Evolutionary conservation across 1,140 invertebrate species (phyloP).

Genomic region (Sinonovacula constricta): DNA sequence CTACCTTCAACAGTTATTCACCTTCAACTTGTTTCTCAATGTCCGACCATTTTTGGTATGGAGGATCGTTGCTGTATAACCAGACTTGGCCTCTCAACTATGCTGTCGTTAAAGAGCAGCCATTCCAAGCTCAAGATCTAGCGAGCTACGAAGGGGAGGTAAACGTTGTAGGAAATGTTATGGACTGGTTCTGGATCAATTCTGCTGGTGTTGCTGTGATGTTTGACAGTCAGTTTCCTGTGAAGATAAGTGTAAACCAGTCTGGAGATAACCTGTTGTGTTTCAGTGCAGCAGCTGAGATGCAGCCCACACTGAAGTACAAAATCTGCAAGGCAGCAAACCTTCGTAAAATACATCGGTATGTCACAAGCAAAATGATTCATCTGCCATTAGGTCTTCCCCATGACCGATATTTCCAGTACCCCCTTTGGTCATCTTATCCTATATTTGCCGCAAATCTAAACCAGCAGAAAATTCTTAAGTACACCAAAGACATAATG

Average conservation of each 20-base stretch:
- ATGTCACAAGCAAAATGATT: slow-evolving; percentile 59
- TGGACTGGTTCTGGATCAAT: slow-evolving; percentile 63
- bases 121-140: slow-evolving; percentile 67
- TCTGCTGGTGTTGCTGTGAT: slow-evolving; percentile 68
- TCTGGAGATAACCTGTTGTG: slow-evolving; percentile 60
- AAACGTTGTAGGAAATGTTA: slow-evolving; percentile 62
- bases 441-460: slow-evolving; percentile 85
- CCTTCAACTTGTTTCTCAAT: slow-evolving; percentile 63
- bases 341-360: slow-evolving; percentile 62
- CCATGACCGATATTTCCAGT: too few relatives aligned
- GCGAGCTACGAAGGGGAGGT: neutral
- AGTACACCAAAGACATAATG: slow-evolving; percentile 86
- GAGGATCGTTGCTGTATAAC: slow-evolving; percentile 71
- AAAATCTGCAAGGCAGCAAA: slow-evolving; percentile 63
- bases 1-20: slow-evolving; percentile 25
- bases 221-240: slow-evolving; percentile 62
- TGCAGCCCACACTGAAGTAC: slow-evolving; percentile 60
- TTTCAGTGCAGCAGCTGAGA: slow-evolving; percentile 53
- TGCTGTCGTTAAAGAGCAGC: slow-evolving; percentile 54
- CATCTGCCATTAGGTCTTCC: slow-evolving; percentile 80
- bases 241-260: slow-evolving; percentile 70
- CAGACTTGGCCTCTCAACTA: slow-evolving; percentile 78
- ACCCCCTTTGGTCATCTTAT: slow-evolving; percentile 97
- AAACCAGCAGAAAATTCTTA: slow-evolving; percentile 82
- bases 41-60: slow-evolving; percentile 59